Conservation (phyloP, 2,888 invertebrate genomes). For the Drosophila histrio region DNA sequence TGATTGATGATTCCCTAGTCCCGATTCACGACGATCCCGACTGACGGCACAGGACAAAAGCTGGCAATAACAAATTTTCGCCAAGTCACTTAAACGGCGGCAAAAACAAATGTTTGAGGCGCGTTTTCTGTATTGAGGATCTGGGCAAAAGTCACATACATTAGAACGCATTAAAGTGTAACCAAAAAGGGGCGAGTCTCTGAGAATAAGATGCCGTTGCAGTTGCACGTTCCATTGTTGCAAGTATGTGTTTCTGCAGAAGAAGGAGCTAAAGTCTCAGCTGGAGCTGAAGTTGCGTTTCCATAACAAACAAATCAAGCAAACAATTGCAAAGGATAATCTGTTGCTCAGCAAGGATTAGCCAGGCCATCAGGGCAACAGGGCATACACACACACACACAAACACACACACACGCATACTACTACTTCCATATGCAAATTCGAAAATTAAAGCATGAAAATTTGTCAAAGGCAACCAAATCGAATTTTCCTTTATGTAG, state of each 20-base stretch:
- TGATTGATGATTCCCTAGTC: conserved; percentile 76
- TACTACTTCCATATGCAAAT: conserved; percentile 48
- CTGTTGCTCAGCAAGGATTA: conserved; percentile 75
- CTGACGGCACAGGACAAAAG: conserved; percentile 60
- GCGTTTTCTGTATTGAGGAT: conserved; percentile 41
- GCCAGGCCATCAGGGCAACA: conserved; percentile 54
- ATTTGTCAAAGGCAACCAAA: conserved; percentile 55
- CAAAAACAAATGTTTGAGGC: conserved; percentile 54
- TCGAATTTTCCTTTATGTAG: conserved; percentile 32
- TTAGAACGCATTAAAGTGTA: conserved; percentile 81
- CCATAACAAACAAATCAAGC: conserved; percentile 78
- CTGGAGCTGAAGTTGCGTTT: conserved; percentile 22
- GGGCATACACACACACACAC: conserved; percentile 16
- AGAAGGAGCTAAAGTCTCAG: conserved; percentile 23
- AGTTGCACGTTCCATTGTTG: conserved; percentile 49
- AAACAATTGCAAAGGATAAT: conserved; percentile 81
- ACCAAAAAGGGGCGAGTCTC: conserved; percentile 74
- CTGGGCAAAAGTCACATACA: conserved; percentile 81
- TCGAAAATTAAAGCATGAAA: conserved; percentile 74
- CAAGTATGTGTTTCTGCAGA: conserved; percentile 43
- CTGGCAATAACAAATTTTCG: conserved; percentile 37
- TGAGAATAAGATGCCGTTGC: conserved; percentile 4
- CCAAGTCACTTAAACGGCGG: conserved; percentile 73
- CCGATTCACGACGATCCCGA: too few species aligned
- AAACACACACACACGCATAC: conserved; percentile 1